Base-by-base conservation (phyloP, 2,113 vertebrate genomes). In the Deroptyus accipitrinus region DNA sequence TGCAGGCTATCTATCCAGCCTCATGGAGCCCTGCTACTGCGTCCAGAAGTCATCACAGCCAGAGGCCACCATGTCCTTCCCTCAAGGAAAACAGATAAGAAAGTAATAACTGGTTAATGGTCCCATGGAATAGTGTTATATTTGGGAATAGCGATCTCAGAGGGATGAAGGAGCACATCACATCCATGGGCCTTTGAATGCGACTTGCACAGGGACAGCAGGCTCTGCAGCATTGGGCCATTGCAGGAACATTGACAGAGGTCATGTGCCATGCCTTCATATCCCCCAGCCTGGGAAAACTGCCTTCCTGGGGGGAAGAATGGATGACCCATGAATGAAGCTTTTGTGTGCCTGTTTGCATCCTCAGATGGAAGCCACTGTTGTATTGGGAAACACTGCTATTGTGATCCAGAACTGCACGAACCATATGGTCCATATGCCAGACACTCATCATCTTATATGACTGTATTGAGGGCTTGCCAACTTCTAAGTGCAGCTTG, bases 361-460 rank as follows among this genome's bases (percentile, higher is more conserved):
- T 11, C 75, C 66, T 51, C 68, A 28, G 48, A 39, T 16, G 24
- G 68, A 61, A 74, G 72, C 39, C 67, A 19, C 41, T 24, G 55
- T 25, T 64, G 59, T 42, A 11, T 5, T 20, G 70, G 75, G 90
- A 82, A 84, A 78, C 17, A 39, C 4, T 31, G 75, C 42, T 82
- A 55, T 78, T 83, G 93, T 55, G 82, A 49, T 23, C 52, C 17
- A 35, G 74, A 68, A 25, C 74, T 30, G 54, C 62, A 33, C 0
- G 24, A 59, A 64, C 70, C 87, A 88, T 66, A 69, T 85, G 75
- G 80, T 55, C 87, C 84, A 17, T 67, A 82, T 20, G 88, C 55
- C 87, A 70, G 67, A 46, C 72, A 27, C 70, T 57, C 76, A 74
- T 62, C 93, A 88, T 84, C 76, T 86, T 16, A 11, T 10, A 12